phyloP scores from a whole-genome alignment of 2,888 invertebrate genomes.

The Idaea straminata region DNA sequence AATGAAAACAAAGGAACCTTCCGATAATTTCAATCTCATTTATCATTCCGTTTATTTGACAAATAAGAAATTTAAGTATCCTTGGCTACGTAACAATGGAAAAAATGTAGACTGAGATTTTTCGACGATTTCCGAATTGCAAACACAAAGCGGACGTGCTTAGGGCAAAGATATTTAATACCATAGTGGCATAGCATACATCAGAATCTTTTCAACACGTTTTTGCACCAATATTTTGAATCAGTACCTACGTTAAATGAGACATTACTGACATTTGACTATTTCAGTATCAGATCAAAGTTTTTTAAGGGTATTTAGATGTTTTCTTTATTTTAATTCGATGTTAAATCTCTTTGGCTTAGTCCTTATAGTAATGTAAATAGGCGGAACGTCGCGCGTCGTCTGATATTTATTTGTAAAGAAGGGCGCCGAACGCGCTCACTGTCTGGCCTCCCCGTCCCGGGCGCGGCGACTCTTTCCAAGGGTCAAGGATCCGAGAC shows the following conservation, averaged over 20 bases:
- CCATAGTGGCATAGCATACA: not conserved
- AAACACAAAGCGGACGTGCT: conserved; percentile 1
- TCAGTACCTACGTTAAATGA: too few species aligned
- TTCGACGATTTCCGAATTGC: not conserved
- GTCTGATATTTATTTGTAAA: conserved; percentile 49
- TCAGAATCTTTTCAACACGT: not conserved
- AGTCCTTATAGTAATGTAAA: conserved; percentile 5
- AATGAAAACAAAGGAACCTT: not conserved
- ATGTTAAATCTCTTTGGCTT: not conserved
- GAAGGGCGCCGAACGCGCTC: conserved; percentile 47
- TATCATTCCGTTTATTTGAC: not conserved
- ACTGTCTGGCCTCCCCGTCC: conserved; percentile 44
- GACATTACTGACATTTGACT: too few species aligned
- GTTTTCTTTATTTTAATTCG: not conserved
- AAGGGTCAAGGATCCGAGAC: conserved; percentile 59
- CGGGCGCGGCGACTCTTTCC: conserved; percentile 12
- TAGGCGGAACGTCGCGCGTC: conserved; percentile 32
- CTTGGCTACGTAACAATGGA: not conserved
- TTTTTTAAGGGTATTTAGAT: not conserved
- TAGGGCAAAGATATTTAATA: not conserved
- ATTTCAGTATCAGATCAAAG: too few species aligned
- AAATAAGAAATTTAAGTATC: not conserved
- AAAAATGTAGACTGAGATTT: not conserved
- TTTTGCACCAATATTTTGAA: too few species aligned
- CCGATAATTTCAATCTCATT: not conserved